A percentile compares a stretch with the other conserved stretches of the same genome.
These are phyloP conservation scores for Tympanoctomys barrerae DNA, from an alignment of 2,797 vertebrate genomes.

Conservation along the genomic window DNA sequence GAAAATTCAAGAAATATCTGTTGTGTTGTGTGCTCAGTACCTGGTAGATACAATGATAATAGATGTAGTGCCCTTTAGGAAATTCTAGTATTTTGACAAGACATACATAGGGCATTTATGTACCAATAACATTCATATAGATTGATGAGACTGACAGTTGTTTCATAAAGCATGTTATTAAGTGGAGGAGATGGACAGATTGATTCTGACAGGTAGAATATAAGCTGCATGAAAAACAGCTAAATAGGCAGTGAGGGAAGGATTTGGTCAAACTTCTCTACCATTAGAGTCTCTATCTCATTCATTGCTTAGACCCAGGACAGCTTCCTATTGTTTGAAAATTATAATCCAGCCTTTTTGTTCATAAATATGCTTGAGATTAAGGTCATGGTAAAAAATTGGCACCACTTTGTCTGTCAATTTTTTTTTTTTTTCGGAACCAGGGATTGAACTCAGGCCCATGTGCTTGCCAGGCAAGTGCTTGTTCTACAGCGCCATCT, in stretches of 20 bases:
- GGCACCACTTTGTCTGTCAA: background rate
- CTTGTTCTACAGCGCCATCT: no score
- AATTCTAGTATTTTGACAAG: slow-evolving; percentile 10
- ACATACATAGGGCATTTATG: background rate
- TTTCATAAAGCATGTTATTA: background rate
- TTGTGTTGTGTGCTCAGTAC: background rate
- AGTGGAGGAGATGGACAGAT: background rate
- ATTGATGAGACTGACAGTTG: background rate
- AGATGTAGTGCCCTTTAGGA: background rate
- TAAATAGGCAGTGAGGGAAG: background rate
- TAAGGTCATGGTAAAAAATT: background rate
- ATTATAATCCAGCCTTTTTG: background rate
- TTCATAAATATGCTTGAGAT: background rate
- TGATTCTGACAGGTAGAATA: slow-evolving; percentile 10
- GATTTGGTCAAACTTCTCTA: no score
- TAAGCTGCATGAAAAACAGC: background rate
- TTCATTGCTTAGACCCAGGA: background rate
- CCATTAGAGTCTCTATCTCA: background rate
- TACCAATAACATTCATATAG: background rate
- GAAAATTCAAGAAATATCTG: background rate
- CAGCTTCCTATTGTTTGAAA: background rate
- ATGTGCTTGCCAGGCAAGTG: no score
- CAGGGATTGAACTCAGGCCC: no score
- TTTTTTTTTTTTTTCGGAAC: no score
- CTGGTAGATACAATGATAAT: background rate